Evolutionary conservation across 92 coral and sea anemone genomes (phyloP).

Genomic region (Epizoanthus fatuus): DNA sequence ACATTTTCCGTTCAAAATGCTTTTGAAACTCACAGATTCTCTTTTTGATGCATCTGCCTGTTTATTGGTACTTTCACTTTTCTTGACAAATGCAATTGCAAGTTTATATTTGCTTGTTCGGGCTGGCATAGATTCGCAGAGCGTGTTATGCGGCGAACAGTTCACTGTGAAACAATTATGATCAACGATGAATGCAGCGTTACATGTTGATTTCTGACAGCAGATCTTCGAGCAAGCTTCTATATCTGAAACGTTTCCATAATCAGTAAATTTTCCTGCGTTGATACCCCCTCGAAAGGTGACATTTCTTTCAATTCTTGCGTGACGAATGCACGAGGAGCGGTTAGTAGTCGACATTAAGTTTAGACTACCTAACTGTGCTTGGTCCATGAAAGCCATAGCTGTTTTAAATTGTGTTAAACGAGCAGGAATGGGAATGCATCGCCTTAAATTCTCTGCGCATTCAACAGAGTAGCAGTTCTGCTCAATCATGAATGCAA

Average conservation of each 20-base stretch:
- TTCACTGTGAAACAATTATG: constrained; percentile 82
- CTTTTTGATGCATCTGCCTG: constrained; percentile 16
- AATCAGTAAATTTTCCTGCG: constrained; percentile 86
- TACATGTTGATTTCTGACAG: constrained; percentile 75
- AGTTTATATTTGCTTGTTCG: constrained; percentile 78
- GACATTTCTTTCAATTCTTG: constrained; percentile 42
- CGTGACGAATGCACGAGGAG: neutral
- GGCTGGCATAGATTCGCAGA: constrained; percentile 90
- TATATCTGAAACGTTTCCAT: constrained; percentile 59
- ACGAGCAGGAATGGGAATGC: constrained; percentile 61
- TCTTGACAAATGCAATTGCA: constrained; percentile 20
- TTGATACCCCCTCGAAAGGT: constrained; percentile 89
- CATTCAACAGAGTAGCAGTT: constrained; percentile 86
- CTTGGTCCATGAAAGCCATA: constrained; percentile 69
- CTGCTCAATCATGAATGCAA: constrained; percentile 79
- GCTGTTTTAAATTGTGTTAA: constrained; percentile 51
- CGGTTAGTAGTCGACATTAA: constrained; percentile 8
- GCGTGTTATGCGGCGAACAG: constrained; percentile 69
- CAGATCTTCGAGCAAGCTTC: constrained; percentile 76
- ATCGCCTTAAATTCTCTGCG: constrained; percentile 57
- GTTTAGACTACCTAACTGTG: constrained; percentile 26
- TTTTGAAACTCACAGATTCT: constrained; percentile 22
- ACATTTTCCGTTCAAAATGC: constrained; percentile 67
- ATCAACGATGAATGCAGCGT: constrained; percentile 79
- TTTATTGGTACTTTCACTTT: neutral